A percentile compares a stretch with the other conserved stretches of the same genome.
phyloP scores from a whole-genome alignment of 2,888 invertebrate genomes.

The Beris morrisii region DNA sequence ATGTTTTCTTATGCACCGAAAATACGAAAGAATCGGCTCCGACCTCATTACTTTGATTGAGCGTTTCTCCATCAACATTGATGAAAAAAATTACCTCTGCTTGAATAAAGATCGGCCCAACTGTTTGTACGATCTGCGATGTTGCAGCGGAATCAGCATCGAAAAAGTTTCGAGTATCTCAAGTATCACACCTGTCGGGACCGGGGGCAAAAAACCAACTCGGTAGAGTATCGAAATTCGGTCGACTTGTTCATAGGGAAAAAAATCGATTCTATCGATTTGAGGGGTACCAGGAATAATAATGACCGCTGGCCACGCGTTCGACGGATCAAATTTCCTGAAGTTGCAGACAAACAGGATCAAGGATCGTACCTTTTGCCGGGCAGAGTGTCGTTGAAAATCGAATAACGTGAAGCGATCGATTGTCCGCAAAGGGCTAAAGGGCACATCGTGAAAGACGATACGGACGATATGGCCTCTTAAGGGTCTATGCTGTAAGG shows the following conservation, averaged over 20 bases:
- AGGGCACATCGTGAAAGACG: constrained; percentile 27
- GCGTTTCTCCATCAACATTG: constrained; percentile 19
- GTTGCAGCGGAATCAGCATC: constrained; percentile 11
- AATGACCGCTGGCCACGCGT: constrained; percentile 35
- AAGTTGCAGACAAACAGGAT: constrained; percentile 26
- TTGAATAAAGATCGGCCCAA: constrained; percentile 29
- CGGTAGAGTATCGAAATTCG: constrained; percentile 20
- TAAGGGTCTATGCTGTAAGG: constrained; percentile 25
- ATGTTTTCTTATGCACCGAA: constrained; percentile 14
- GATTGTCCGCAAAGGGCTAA: constrained; percentile 28
- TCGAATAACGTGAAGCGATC: constrained; percentile 22
- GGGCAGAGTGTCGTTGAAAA: background rate
- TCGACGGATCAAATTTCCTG: constrained; percentile 28
- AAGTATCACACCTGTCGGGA: constrained; percentile 23
- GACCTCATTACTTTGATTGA: constrained; percentile 28
- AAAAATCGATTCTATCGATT: constrained; percentile 21
- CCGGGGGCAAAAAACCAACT: constrained; percentile 1
- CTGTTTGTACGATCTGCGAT: constrained; percentile 11
- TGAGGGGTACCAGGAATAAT: constrained; percentile 18
- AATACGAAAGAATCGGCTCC: background rate
- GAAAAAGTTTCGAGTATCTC: constrained; percentile 14
- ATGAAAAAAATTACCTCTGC: constrained; percentile 29
- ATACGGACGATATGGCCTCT: constrained; percentile 30
- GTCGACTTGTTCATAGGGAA: background rate
- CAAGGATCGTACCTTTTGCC: constrained; percentile 21